Evolutionary conservation across 2,113 vertebrate genomes (phyloP), one percentile per base, ranked within the genome.

Genomic region (Paratilapia polleni): DNA sequence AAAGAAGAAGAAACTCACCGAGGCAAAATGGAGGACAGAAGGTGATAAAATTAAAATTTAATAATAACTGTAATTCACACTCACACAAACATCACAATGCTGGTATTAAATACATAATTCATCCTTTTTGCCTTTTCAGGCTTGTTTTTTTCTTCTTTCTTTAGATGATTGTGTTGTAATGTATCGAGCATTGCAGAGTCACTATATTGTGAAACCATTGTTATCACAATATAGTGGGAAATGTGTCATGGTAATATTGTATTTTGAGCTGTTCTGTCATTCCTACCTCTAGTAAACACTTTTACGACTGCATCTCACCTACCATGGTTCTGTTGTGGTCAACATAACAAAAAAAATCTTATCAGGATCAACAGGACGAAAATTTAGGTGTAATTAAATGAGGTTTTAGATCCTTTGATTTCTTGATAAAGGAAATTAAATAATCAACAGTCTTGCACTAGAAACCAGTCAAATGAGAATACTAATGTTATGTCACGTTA

Each of bases 1-100:
- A 34, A 68, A 19, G 8, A 19, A 68, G 8, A 19, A 64, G 20
- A 64, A 13, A 34, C 36, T 41, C 41, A 22, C 3, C 2, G 47
- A 47, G 41, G 64, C 47, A 41, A 49, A 24, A 68, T 0, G 8
- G 41, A 2, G 0, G 64, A 19, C 22, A 49, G 26, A 19, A 36
- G 3, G 6, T 4, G 11, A 22, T 26, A 26, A 68, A 26, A 68
- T 68, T 66, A 66, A 66, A 66, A 38, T 24, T 11, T 17, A 66
- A 66, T 14, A 68, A 68, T 47, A 68, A 0, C 38, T 68, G 36
- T 9, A 38, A 38, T 38, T 38, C 36, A 38, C 5, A 38, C 7
- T 5, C 38, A 68, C 14, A 47, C 22, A 47, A 68, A 5, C 38
- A 1, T 1, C 2, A 66, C 38, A 26, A 22, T 68, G 6, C 8